Conservation (phyloP, 2,888 invertebrate species). For the Clitarchus hookeri region DNA sequence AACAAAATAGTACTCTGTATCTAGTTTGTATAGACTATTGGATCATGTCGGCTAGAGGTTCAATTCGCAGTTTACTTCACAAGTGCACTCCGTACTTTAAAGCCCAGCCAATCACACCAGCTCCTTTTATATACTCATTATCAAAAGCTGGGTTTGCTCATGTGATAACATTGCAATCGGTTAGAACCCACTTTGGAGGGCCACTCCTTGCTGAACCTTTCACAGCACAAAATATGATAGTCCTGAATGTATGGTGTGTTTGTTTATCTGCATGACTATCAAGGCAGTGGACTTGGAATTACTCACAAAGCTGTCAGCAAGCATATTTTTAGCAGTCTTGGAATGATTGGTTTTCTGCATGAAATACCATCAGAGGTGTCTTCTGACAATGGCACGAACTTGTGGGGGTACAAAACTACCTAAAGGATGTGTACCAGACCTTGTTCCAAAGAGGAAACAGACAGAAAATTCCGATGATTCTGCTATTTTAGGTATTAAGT, state of each 20-base stretch:
- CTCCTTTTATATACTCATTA: neutral
- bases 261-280: neutral
- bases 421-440: neutral
- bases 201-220: neutral
- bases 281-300: neutral
- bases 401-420: neutral
- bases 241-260: neutral
- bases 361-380: neutral
- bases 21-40: neutral
- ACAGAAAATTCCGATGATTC: neutral
- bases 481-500: slow-evolving; percentile 42
- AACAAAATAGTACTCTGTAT: neutral
- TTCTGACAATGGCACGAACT: neutral
- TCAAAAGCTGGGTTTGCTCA: neutral
- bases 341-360: neutral
- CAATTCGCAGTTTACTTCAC: neutral
- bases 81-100: neutral
- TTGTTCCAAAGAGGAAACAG: too few relatives aligned
- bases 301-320: neutral
- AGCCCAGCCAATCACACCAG: neutral
- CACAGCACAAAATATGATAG: neutral
- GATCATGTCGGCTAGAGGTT: neutral
- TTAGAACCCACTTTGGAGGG: neutral
- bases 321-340: neutral
- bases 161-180: neutral